Evolutionary conservation across 2,797 vertebrate species (phyloP), one percentile per base, ranked within the genome.

Genomic region (Aselliscus stoliczkanus): DNA sequence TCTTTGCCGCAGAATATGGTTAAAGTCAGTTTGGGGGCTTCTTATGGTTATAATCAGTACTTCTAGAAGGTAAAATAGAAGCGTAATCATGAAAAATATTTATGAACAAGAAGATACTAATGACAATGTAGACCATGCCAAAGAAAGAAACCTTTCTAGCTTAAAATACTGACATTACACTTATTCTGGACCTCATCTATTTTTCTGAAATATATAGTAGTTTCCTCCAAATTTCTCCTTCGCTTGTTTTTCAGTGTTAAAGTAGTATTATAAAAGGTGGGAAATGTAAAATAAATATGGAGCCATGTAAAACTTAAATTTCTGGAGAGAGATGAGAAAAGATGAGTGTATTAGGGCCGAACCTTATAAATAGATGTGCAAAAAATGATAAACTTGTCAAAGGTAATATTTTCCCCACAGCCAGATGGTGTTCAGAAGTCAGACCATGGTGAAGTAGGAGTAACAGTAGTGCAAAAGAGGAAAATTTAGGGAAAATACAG

Each of bases 371-470:
- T 96, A 81, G 93, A 88, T 88, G 31, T 75, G 80, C 79, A 94
- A 92, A 96, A 96, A 97, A 96, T 90, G 86, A 97, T 98, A 98
- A 98, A 98, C 69, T 81, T 97, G 84, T 95, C 96, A 97, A 91
- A 96, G 56, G 82, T 73, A 97, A 95, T 96, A 85, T 95, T 96
- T 96, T 97, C 76, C 81, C 93, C 87, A 85, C 23, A 92, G 58
- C 58, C 93, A 97, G 90, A 93, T 8, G 60, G 31, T 83, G 2
- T 85, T 88, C 42, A 89, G 37, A 15, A 88, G 58, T 76, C 58
- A 88, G 56, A 25, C 14, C 18, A 81, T 29, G 44, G 20, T 20
- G 69, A 60, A 8, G 7, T 15, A 52, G 15, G 11, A 5, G n/a
- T 34, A 69, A 27, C 29, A 79, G 3, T 29, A 67, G 23, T 88